Base-by-base conservation (phyloP, 1,140 invertebrate genomes). In the Temnothorax curvispinosus region DNA sequence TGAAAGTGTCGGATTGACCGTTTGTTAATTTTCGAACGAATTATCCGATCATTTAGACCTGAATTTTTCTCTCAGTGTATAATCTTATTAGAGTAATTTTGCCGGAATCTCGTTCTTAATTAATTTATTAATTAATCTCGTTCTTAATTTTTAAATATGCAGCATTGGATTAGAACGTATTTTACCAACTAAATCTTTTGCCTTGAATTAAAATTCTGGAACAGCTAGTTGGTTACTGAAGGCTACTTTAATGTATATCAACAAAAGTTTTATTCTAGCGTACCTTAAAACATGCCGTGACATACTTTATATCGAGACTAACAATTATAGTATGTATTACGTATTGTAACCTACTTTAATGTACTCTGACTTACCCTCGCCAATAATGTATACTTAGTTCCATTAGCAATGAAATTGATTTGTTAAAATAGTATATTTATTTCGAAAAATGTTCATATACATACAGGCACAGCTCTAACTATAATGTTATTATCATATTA, bases 251-350 rank as follows among this genome's bases (percentile, higher is more conserved):
- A 76, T 76, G 54, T 76, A 11, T 60, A 38, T 75, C 72, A 41
- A 76, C 38, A 76, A 60, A 60, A 60, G 21, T 76, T 60, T 76
- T 58, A 38, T 75, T 60, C 54, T 21, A 58, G 8, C n/a, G 15
- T 15, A 41, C n/a, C 41, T 50, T 72, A 52, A 72, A 72, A 72
- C 44, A 50, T 54, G 18, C 47, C 50, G 56, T 60, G 58, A 62
- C 75, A 62, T 62, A 77, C 75, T 78, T 78, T 50, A 62, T 78
- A 78, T 21, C 38, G 6, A 21, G 41, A 50, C 41, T 21, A 54
- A 78, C 60, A 50, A 78, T 62, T 77, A 27, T 27, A 32, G 41
- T 64, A 38, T 56, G 76, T 78, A 65, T 50, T 78, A 78, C 3
- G 11, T 52, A 78, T 65, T 18, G 18, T 50, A 64, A 64, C 58